These are phyloP conservation scores for Cyclopterus lumpus DNA, from an alignment of 2,797 vertebrate genomes.

Conservation along the genomic window DNA sequence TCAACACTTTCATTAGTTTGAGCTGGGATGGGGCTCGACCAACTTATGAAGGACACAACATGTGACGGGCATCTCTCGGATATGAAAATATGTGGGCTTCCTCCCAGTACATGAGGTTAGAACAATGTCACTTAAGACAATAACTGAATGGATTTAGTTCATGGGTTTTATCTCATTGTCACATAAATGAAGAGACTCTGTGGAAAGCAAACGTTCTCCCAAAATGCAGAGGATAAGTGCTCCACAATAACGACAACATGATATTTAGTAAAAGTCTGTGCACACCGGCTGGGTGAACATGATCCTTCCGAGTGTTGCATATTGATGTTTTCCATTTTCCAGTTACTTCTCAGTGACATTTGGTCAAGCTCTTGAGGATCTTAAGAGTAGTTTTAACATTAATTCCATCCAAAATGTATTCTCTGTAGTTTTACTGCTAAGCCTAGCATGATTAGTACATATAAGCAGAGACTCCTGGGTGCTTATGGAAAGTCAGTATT, in stretches of 20 bases:
- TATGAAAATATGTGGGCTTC: conserved; percentile 1
- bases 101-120: background rate
- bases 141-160: background rate
- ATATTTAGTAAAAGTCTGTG: background rate
- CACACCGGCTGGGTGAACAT: background rate
- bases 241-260: background rate
- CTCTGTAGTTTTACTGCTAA: background rate
- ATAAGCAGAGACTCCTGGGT: background rate
- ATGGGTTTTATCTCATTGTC: background rate
- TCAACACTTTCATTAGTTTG: conserved; percentile 58
- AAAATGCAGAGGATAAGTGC: background rate
- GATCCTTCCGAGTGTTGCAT: background rate
- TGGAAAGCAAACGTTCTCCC: background rate
- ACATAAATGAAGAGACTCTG: background rate
- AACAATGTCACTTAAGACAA: background rate
- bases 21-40: conserved; percentile 22
- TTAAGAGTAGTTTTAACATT: background rate
- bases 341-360: background rate
- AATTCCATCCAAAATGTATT: background rate
- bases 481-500: background rate
- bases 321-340: background rate
- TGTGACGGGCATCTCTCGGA: conserved; percentile 35
- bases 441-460: background rate
- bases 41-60: conserved; percentile 27
- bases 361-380: background rate